Conservation (phyloP, 2,888 invertebrate species). For the Cataglyphis altisquamis region DNA sequence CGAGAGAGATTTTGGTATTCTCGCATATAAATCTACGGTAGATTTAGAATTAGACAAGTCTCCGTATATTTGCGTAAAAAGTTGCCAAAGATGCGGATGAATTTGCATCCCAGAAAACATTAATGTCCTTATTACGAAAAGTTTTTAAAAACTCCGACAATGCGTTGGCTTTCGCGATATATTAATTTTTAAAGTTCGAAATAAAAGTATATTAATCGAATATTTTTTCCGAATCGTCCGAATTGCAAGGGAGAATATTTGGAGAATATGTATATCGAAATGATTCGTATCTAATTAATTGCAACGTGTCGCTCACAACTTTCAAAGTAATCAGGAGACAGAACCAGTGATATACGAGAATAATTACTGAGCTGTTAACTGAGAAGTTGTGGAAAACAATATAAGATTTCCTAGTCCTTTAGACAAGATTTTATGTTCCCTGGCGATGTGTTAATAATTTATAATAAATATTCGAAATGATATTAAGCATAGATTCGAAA, state of each 20-base stretch:
- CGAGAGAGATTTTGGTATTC: not conserved
- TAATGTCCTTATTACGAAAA: not conserved
- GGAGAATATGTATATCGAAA: not conserved
- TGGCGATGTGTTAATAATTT: not conserved
- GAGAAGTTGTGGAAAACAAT: constrained; percentile 17
- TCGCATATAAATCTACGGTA: constrained; percentile 23
- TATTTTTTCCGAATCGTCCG: not conserved
- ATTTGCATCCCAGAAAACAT: not conserved
- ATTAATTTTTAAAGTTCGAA: not conserved
- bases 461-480: not conserved
- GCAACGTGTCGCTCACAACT: not conserved
- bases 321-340: constrained; percentile 11
- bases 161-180: not conserved
- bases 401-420: not conserved
- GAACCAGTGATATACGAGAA: constrained; percentile 23
- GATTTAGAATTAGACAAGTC: constrained; percentile 15
- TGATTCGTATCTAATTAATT: not conserved
- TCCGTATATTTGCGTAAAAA: not conserved
- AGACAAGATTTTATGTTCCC: not conserved
- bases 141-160: not conserved
- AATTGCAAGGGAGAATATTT: not conserved
- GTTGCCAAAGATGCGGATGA: not conserved
- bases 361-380: not conserved
- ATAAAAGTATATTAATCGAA: not conserved
- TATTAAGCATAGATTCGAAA: not conserved